phyloP scores from a whole-genome alignment of 2,113 vertebrate genomes.

The Brachirus orientalis region DNA sequence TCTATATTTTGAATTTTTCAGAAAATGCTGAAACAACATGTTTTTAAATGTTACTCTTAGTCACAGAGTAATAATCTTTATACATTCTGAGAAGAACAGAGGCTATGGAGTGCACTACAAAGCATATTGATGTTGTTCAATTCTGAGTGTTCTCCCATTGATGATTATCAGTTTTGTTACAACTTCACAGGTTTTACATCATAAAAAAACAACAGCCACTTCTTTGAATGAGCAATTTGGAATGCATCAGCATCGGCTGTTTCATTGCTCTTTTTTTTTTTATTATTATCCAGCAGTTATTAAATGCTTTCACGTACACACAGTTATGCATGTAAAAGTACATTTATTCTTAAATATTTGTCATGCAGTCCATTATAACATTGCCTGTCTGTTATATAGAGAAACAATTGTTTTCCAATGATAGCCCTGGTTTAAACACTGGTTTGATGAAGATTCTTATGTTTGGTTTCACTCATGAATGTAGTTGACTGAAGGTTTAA shows the following conservation, averaged over 20 bases:
- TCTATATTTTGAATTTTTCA: too few relatives aligned
- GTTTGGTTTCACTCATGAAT: neutral
- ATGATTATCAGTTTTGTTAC: too few relatives aligned
- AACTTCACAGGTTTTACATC: neutral
- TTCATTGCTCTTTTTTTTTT: slow-evolving; percentile 2
- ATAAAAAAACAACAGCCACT: too few relatives aligned
- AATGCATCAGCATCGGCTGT: slow-evolving; percentile 20
- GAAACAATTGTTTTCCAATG: neutral
- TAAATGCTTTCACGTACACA: neutral
- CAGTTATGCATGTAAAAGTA: neutral
- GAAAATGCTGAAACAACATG: too few relatives aligned
- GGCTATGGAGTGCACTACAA: too few relatives aligned
- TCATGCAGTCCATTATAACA: slow-evolving; percentile 6
- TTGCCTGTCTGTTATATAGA: neutral
- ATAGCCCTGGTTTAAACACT: neutral
- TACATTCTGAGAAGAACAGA: too few relatives aligned
- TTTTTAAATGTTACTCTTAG: too few relatives aligned
- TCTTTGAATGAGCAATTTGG: slow-evolving; percentile 3
- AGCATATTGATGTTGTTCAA: too few relatives aligned
- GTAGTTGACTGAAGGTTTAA: neutral
- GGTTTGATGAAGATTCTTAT: slow-evolving; percentile 7
- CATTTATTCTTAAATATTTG: neutral
- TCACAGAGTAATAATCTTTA: too few relatives aligned
- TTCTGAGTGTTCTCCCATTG: too few relatives aligned
- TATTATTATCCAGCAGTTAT: neutral